Evolutionary conservation across 2,888 invertebrate species (phyloP).

Genomic region (Callyntrura guangdongensis): DNA sequence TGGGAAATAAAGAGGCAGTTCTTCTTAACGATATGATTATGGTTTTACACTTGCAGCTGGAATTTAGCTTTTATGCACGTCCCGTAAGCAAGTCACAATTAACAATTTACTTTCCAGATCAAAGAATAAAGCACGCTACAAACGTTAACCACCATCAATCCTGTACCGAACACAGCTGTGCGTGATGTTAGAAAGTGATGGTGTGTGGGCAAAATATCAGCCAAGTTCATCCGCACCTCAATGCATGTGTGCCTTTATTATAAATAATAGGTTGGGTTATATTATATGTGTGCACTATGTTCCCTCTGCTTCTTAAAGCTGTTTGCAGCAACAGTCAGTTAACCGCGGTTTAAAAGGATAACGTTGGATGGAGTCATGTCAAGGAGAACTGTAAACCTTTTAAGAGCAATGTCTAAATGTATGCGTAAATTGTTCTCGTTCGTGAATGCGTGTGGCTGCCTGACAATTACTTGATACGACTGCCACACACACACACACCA

Average conservation of each 20-base stretch:
- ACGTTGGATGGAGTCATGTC: conserved; percentile 38
- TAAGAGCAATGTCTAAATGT: conserved; percentile 28
- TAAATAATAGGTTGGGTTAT: too few relatives aligned
- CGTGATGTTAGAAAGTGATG: conserved; percentile 60
- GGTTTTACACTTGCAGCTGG: conserved; percentile 46
- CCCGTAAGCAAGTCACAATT: not conserved
- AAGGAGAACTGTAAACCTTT: conserved; percentile 31
- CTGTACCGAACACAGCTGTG: conserved; percentile 61
- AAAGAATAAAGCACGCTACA: conserved; percentile 32
- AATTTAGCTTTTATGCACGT: not conserved
- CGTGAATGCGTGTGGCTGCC: conserved; percentile 24
- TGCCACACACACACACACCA: conserved; percentile 21
- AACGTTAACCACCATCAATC: conserved; percentile 62
- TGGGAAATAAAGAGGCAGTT: conserved; percentile 57
- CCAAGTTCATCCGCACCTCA: conserved; percentile 15
- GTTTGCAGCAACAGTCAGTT: conserved; percentile 46
- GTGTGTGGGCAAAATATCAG: conserved; percentile 63
- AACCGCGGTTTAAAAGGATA: conserved; percentile 1
- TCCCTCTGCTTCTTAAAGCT: not conserved
- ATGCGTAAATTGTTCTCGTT: conserved; percentile 34
- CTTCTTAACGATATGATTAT: conserved; percentile 66
- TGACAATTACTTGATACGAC: conserved; percentile 38
- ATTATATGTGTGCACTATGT: too few relatives aligned
- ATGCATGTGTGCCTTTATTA: too few relatives aligned
- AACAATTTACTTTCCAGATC: not conserved